A percentile compares a stretch with the other conserved stretches of the same genome.
Evolutionary conservation across 2,113 vertebrate species (phyloP).

Genomic region (Saccopteryx bilineata): DNA sequence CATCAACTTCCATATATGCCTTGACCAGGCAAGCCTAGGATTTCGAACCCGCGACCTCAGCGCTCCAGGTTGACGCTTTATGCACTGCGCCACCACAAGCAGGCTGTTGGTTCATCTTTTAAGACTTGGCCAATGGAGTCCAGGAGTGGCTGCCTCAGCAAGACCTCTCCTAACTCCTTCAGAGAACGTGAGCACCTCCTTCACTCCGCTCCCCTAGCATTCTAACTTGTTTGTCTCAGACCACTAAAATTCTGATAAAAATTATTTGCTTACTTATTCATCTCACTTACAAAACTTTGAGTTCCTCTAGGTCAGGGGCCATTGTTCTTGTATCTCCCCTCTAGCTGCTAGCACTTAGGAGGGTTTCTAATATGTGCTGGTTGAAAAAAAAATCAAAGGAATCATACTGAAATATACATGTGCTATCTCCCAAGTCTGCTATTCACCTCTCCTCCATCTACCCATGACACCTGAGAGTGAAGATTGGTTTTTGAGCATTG

Average conservation of each 20-base stretch:
- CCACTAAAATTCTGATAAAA: background rate
- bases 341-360: background rate
- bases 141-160: conserved; percentile 12
- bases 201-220: background rate
- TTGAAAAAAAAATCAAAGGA: conserved; percentile 25
- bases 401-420: background rate
- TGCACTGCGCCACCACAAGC: no score
- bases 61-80: no score
- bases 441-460: background rate
- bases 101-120: background rate
- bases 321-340: background rate
- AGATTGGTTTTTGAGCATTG: background rate
- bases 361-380: background rate
- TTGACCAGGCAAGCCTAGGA: no score
- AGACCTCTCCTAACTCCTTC: background rate
- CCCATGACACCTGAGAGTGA: background rate
- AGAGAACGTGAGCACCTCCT: background rate
- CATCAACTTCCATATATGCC: no score
- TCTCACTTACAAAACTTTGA: conserved; percentile 57
- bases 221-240: conserved; percentile 49
- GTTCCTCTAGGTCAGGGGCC: conserved; percentile 35
- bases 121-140: background rate
- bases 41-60: no score
- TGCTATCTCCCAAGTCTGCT: background rate
- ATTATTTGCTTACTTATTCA: conserved; percentile 59